Evolutionary conservation across 2,888 invertebrate species (phyloP), one percentile per base, ranked within the genome.

Genomic region (Drosophila prolongata): DNA sequence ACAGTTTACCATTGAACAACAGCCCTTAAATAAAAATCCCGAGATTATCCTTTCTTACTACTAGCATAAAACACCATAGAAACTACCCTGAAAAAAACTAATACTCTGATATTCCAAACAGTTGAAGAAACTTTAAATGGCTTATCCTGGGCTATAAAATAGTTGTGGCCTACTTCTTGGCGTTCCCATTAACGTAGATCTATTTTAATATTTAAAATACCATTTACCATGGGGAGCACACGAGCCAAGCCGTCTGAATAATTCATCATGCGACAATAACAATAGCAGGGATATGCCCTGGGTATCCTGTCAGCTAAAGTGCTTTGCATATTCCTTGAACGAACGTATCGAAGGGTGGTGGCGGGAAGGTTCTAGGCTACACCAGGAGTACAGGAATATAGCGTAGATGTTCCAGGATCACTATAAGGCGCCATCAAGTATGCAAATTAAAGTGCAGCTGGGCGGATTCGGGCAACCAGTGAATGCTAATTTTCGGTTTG

Each of bases 181-280:
- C 49, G 43, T 30, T 43, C 46, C 44, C 68, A 76, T 67, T 74
- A 65, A 46, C 35, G 46, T 55, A 54, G 62, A 75, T 76, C 79
- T 65, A 70, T 78, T 80, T 81, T 76, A 76, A 79, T 79, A 79
- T 85, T 80, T 81, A 81, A 80, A 79, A 73, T 73, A 76, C 76
- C 73, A 76, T 81, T 80, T 65, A 76, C 47, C 69, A 60, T 54
- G 69, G 59, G 30, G 65, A 64, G 69, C 58, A 66, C 64, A 68
- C 65, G 44, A 62, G 27, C 42, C 64, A 27, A 16, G 55, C n/a
- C 53, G 49, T 24, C 49, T 86, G 67, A 82, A 80, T 86, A 72
- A 82, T 86, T 80, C 73, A 80, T 54, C 65, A 72, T 75, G 67
- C 61, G 70, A 79, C 80, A 82, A 82, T 77, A 83, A 79, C 80